Percentiles rank a stretch among this genome's conserved stretches.
Evolutionary conservation across 2,888 invertebrate species (phyloP).

Genomic region (Ellobium chinense): DNA sequence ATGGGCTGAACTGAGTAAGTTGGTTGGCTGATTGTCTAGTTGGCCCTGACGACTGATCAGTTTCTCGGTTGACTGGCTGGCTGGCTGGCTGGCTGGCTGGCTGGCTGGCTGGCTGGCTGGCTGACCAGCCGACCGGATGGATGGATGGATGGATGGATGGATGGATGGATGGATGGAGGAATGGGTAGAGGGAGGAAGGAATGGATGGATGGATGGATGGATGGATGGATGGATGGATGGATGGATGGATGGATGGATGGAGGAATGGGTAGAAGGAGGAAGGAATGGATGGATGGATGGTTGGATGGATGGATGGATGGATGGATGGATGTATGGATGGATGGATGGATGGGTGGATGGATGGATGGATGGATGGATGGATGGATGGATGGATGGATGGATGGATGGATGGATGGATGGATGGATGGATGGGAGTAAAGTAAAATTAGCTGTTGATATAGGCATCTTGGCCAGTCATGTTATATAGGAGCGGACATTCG

Average conservation of each 20-base stretch:
- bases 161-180: conserved; percentile 9
- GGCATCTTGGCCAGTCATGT: no score
- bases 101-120: no score
- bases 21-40: no score
- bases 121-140: no score
- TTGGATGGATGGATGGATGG: conserved; percentile 12
- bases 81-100: no score
- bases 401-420: conserved; percentile 15
- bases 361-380: conserved; percentile 15
- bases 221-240: conserved; percentile 15
- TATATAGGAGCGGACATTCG: no score
- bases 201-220: conserved; percentile 15
- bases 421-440: conserved; percentile 1
- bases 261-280: conserved; percentile 1
- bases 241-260: conserved; percentile 15
- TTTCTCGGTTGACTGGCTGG: no score
- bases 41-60: no score
- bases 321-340: conserved; percentile 11
- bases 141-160: no score
- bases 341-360: conserved; percentile 15
- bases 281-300: conserved; percentile 11
- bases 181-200: not conserved
- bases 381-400: conserved; percentile 15
- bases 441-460: no score
- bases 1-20: no score